Percentiles rank a stretch among this genome's conserved stretches.
Conservation (phyloP, 2,797 vertebrate genomes). For the Liasis olivaceus region DNA sequence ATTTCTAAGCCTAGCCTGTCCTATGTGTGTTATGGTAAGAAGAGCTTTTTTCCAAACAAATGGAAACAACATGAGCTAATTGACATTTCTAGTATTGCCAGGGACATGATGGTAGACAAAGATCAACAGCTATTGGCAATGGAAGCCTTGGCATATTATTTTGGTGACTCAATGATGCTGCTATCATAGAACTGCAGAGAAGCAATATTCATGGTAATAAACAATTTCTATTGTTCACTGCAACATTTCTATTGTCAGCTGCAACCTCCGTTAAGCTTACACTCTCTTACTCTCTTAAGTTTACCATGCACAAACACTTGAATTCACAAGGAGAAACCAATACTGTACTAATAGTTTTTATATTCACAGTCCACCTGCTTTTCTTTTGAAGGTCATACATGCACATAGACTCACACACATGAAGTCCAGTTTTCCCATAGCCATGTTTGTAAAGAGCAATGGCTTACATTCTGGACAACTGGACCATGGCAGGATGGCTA, state of each 20-base stretch:
- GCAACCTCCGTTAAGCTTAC: background rate
- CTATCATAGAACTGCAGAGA: background rate
- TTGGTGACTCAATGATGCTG: background rate
- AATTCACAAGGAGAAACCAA: no score
- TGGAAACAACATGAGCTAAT: background rate
- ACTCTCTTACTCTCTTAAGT: background rate
- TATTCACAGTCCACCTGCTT: no score
- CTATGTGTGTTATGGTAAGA: background rate
- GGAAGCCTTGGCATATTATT: background rate
- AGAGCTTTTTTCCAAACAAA: background rate
- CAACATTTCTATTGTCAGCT: background rate
- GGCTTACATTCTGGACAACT: no score
- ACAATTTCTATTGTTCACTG: background rate
- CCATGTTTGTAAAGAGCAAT: no score
- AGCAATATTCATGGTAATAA: accelerated
- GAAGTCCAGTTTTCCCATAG: no score
- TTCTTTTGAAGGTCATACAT: no score
- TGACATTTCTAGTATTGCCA: background rate
- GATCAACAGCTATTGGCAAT: background rate
- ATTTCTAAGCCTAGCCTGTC: no score
- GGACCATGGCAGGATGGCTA: no score
- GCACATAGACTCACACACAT: no score
- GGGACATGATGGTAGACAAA: background rate
- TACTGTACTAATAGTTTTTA: no score
- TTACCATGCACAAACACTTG: no score